Conservation (phyloP, 1,140 invertebrate genomes). For the Brevipalpus yothersi region DNA sequence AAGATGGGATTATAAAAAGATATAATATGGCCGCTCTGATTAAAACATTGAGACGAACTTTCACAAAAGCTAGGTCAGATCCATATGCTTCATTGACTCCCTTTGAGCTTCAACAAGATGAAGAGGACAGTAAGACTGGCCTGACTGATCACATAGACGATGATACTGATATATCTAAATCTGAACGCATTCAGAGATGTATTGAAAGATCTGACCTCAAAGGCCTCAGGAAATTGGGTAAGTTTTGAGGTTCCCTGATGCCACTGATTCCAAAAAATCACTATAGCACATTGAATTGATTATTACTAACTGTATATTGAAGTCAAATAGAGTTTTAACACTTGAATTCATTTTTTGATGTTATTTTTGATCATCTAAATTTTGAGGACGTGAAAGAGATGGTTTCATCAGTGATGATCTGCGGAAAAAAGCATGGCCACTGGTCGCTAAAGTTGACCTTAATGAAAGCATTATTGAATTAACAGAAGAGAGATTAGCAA, state of each 20-base stretch:
- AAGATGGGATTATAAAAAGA: too few relatives aligned
- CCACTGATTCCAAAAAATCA: too few relatives aligned
- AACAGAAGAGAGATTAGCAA: constrained; percentile 32
- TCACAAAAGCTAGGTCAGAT: too few relatives aligned
- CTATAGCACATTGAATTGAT: background rate
- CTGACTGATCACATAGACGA: background rate
- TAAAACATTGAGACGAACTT: too few relatives aligned
- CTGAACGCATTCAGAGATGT: constrained; percentile 25
- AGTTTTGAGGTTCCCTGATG: background rate
- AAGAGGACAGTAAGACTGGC: background rate
- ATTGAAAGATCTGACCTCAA: constrained; percentile 18
- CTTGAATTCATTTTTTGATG: background rate
- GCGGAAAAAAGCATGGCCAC: constrained; percentile 52
- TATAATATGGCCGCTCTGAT: too few relatives aligned
- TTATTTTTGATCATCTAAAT: background rate
- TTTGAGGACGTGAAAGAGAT: background rate
- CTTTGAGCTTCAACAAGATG: background rate
- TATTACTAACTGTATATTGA: background rate
- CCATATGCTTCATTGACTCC: background rate
- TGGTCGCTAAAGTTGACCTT: constrained; percentile 39
- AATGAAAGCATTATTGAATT: constrained; percentile 18
- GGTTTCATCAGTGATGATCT: constrained; percentile 40
- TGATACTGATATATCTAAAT: background rate
- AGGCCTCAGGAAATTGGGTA: background rate
- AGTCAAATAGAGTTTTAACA: background rate